phyloP scores from a whole-genome alignment of 2,113 vertebrate species.

The Chrysochloris asiatica region DNA sequence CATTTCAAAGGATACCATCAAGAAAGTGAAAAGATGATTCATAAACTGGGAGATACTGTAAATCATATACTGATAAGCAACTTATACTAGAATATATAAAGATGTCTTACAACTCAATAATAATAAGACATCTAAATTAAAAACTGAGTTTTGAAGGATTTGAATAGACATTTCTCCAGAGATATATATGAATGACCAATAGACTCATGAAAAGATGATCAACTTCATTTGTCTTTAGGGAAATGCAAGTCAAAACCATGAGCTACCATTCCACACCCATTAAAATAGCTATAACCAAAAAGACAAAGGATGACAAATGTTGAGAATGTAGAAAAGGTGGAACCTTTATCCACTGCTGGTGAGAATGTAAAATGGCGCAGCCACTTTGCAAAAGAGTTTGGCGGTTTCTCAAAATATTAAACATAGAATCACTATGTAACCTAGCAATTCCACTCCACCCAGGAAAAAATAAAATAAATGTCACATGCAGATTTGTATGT shows the following conservation, averaged over 20 bases:
- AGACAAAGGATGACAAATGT: neutral
- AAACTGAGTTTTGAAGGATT: neutral
- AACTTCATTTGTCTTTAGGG: neutral
- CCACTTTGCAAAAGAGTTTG: neutral
- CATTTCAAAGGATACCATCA: neutral
- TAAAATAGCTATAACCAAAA: neutral
- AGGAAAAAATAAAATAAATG: neutral
- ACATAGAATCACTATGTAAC: neutral
- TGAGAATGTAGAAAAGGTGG: neutral
- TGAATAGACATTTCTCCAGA: conserved; percentile 6
- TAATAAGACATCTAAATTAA: neutral
- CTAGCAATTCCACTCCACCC: neutral
- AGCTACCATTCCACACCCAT: neutral
- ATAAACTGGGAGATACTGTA: neutral
- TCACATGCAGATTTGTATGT: neutral
- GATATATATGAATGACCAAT: neutral
- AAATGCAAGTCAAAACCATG: neutral
- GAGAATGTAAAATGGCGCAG: neutral
- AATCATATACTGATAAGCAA: neutral
- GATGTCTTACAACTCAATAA: neutral
- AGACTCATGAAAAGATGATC: neutral
- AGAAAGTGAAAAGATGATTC: neutral
- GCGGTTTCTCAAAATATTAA: neutral
- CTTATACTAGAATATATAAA: neutral
- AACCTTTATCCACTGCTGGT: neutral